A percentile compares a stretch with the other conserved stretches of the same genome.
These are phyloP conservation scores for Onychomys arenicola DNA, from an alignment of 2,797 vertebrate species.

Conservation along the genomic window DNA sequence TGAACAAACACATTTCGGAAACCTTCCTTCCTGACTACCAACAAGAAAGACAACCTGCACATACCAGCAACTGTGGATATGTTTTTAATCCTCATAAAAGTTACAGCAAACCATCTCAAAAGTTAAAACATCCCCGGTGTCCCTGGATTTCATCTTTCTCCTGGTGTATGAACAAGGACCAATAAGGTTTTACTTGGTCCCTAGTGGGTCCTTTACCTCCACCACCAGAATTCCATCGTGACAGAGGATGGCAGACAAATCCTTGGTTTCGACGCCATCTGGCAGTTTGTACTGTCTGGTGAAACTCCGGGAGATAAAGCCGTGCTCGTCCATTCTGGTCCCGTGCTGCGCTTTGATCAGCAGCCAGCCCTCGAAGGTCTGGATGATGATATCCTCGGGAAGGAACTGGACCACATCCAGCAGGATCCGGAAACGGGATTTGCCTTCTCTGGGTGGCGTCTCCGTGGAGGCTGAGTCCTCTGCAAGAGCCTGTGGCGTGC, in stretches of 20 bases:
- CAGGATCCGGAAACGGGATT: conserved; percentile 86
- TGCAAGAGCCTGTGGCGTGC: rapidly evolving
- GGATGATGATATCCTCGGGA: conserved; percentile 92
- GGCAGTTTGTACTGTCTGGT: conserved; percentile 91
- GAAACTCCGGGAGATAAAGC: conserved; percentile 91
- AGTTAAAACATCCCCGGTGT: not conserved
- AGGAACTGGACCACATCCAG: conserved; percentile 92
- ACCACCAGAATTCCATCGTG: conserved; percentile 92
- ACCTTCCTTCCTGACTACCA: conserved; percentile 38
- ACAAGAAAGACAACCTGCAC: conserved; percentile 74
- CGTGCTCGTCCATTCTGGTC: conserved; percentile 92
- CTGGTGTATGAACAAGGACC: conserved; percentile 38
- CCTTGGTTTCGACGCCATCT: conserved; percentile 85
- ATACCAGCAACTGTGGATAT: conserved; percentile 61
- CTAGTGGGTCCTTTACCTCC: conserved; percentile 85
- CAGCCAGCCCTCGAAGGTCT: conserved; percentile 92
- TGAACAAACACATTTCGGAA: conserved; percentile 44
- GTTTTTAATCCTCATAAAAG: conserved; percentile 77
- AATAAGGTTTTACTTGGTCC: conserved; percentile 72
- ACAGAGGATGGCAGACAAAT: conserved; percentile 90
- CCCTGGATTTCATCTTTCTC: not conserved
- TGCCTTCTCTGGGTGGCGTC: not conserved
- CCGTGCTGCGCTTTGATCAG: conserved; percentile 90
- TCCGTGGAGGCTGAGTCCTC: not conserved
- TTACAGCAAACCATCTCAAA: conserved; percentile 15